A percentile compares a stretch with the other conserved stretches of the same genome.
Conservation (phyloP, 2,113 vertebrate genomes). For the Cavia porcellus region DNA sequence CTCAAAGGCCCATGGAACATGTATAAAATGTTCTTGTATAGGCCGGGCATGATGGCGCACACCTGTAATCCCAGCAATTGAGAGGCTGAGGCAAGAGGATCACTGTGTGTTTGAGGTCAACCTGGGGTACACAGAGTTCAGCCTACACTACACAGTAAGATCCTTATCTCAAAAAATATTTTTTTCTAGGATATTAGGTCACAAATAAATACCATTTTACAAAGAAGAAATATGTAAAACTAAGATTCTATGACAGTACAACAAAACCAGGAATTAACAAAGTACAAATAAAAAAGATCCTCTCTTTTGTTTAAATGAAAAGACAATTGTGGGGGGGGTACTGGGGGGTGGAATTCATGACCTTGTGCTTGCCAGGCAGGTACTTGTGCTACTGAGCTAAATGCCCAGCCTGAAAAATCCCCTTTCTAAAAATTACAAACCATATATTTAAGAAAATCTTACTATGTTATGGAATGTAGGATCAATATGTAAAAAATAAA, state of each 20-base stretch:
- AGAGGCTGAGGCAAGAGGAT: not conserved
- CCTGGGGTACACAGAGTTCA: not conserved
- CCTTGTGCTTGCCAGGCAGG: too few species aligned
- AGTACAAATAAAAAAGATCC: not conserved
- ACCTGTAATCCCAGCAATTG: not conserved
- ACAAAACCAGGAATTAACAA: not conserved
- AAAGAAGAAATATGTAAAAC: slow-evolving; percentile 35
- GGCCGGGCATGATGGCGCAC: not conserved
- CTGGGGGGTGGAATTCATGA: too few species aligned
- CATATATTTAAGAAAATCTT: slow-evolving; percentile 26
- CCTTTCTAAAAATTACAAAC: slow-evolving; percentile 16
- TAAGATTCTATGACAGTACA: not conserved
- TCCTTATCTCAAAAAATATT: not conserved
- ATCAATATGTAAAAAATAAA: not conserved
- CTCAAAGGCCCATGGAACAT: not conserved
- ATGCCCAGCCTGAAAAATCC: too few species aligned
- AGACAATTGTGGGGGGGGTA: too few species aligned
- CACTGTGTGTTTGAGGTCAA: not conserved
- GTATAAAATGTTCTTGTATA: not conserved
- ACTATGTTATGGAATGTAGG: not conserved
- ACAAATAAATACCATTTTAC: slow-evolving; percentile 13
- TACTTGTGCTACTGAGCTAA: too few species aligned
- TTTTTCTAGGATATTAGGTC: not conserved
- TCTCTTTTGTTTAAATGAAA: not conserved
- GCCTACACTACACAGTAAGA: not conserved